These are phyloP conservation scores for Drosophila suboccidentalis DNA, from an alignment of 2,888 invertebrate species.

Conservation along the genomic window DNA sequence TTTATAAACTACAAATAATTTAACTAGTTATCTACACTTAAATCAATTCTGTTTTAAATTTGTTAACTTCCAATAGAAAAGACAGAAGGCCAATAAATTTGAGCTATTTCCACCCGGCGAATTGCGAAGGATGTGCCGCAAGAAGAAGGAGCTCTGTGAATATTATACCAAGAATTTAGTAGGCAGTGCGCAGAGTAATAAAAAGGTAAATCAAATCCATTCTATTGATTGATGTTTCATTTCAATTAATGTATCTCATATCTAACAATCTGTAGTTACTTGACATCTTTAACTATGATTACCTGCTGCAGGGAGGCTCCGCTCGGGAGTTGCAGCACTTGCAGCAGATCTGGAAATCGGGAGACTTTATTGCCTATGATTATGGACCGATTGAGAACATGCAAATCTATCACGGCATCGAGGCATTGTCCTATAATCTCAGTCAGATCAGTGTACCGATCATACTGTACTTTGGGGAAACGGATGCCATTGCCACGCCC, in stretches of 20 bases:
- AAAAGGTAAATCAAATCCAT: constrained; percentile 41
- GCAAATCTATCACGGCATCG: constrained; percentile 66
- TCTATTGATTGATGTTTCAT: background rate
- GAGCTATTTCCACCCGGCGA: constrained; percentile 68
- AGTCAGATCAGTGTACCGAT: constrained; percentile 69
- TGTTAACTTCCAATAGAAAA: constrained; percentile 36
- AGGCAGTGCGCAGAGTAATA: constrained; percentile 62
- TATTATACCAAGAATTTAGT: constrained; percentile 60
- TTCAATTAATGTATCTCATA: background rate
- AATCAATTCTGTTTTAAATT: background rate
- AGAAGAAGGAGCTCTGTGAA: constrained; percentile 58
- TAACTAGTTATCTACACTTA: background rate
- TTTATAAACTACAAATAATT: background rate
- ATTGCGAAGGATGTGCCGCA: constrained; percentile 49
- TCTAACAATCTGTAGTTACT: constrained; percentile 56
- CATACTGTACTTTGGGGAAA: constrained; percentile 78
- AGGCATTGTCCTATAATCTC: constrained; percentile 74
- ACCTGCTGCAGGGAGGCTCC: constrained; percentile 79
- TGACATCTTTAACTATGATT: constrained; percentile 75
- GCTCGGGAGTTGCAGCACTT: constrained; percentile 75
- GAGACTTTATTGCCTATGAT: constrained; percentile 82
- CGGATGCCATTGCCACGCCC: constrained; percentile 81
- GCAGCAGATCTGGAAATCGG: constrained; percentile 81
- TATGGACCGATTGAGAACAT: constrained; percentile 75
- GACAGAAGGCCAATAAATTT: constrained; percentile 49